Base-by-base conservation (phyloP, 2,797 vertebrate genomes). In the Apodemus agrarius region DNA sequence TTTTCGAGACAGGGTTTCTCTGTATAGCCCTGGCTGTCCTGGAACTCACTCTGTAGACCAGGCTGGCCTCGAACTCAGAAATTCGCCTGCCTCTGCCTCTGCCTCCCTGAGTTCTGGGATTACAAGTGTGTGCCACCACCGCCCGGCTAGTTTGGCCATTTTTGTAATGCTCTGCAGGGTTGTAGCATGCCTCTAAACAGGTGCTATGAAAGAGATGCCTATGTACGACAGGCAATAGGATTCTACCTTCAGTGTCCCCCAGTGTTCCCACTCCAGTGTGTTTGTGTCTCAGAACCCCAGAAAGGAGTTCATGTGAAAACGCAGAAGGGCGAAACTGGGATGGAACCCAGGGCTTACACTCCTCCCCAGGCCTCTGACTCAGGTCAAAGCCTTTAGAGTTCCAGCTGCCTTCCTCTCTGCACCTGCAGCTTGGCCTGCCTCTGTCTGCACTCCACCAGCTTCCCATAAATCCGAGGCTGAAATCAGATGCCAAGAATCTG, bases 401-500 rank as follows among this genome's bases (percentile, higher is more conserved):
- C 79, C 88, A 74, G 80, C 75, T 95, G 85, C 74, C 93, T 94
- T 52, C 59, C 34, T 89, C 17, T 83, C 52, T 84, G 72, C 95
- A 96, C 92, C 92, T 96, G 91, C 84, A 96, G 24, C 59, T 93
- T 94, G n/a, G 72, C 86, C 54, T 67, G 69, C 52, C 86, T 91
- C 65, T 24, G 21, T 83, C 63, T 90, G 37, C 17, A 21, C 46
- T 54, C 52, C 63, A 21, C 79, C 59, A 78, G 76, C 91, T 97
- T 92, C 89, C 85, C 76, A 95, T 82, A 96, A 96, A 96, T 88
- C 86, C 8, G 1, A 95, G 59, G 65, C 81, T 94, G 96, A 97
- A 94, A 96, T 91, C 93, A 88, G 54, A 97, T 81, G 94, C 95
- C 93, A 97, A 96, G 93, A 97, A 97, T 97, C 93, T 95, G 83